Evolutionary conservation across 2,888 invertebrate genomes (phyloP), one percentile per base, ranked within the genome.

Genomic region (Panopea generosa): DNA sequence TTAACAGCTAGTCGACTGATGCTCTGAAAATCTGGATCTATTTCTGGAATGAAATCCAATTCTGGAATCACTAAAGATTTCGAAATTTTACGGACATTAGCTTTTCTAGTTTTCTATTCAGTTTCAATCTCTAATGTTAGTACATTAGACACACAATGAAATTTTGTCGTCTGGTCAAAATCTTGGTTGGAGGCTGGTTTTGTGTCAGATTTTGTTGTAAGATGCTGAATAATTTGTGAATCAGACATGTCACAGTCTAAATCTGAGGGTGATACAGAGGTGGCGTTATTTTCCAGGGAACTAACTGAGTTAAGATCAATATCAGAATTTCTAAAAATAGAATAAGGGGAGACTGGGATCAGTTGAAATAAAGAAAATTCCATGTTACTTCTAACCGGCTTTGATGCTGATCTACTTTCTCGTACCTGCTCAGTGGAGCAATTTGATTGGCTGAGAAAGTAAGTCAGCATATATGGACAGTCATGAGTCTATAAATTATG

Each of bases 251-350:
- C 24, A 40, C 57, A 43, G 33, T 66, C 56, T 24, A 20, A 56
- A n/a, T 56, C 45, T 45, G 43, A 18, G 20, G 38, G 22, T 38
- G 47, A 53, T 24, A 18, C 65, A 55, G 27, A 56, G 56, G 56
- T 56, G 22, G 56, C 45, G 29, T 66, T 66, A 55, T 56, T 66
- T 63, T 53, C 26, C 26, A 63, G 40, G 24, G 63, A 63, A 7
- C 27, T 22, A 40, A 52, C 53, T 26, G 53, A 53, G 26, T 33
- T 53, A 43, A 33, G 22, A 40, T 26, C 18, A 33, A 7, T 7
- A 55, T n/a, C 18, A 20, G 27, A 27, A 14, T 29, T 55, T 18
- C 2, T 18, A n/a, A 18, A 20, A 6, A 18, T 55, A 33, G 11
- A 20, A 55, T 27, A 18, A 55, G 26, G 59, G 50, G 18, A 40